Evolutionary conservation across 2,113 vertebrate genomes (phyloP).

Genomic region (Mus musculus): DNA sequence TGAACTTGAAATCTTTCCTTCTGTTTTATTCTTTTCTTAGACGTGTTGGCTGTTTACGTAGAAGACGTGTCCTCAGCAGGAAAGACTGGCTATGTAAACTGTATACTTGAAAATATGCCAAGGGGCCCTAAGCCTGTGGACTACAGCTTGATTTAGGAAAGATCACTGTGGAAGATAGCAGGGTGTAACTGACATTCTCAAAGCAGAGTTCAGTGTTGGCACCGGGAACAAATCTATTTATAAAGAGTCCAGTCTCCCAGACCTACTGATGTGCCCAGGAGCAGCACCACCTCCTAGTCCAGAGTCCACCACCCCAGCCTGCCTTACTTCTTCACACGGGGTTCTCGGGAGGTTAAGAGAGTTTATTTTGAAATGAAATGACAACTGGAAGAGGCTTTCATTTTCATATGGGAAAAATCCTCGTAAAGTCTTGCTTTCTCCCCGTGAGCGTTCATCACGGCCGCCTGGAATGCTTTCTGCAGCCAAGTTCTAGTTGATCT

Average conservation of each 20-base stretch:
- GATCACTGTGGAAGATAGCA: background rate
- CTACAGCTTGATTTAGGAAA: background rate
- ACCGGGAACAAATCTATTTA: constrained; percentile 45
- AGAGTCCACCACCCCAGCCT: accelerated
- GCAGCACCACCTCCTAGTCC: background rate
- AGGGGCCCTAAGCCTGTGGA: background rate
- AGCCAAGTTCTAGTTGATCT: constrained; percentile 64
- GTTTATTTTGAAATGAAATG: constrained; percentile 66
- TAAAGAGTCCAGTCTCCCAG: background rate
- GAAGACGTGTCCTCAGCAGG: background rate
- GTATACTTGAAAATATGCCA: background rate
- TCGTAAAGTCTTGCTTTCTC: constrained; percentile 52
- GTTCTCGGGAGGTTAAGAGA: constrained; percentile 44
- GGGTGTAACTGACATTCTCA: background rate
- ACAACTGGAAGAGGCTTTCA: constrained; percentile 51
- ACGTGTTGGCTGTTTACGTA: background rate
- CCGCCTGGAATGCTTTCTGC: constrained; percentile 58
- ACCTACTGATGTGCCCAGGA: background rate
- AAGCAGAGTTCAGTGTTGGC: background rate
- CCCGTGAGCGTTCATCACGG: constrained; percentile 31
- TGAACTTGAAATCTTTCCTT: background rate
- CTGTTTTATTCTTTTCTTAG: background rate
- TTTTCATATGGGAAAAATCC: constrained; percentile 61
- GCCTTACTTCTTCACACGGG: background rate
- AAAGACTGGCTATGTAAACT: background rate